These are phyloP conservation scores for Drosophila elegans DNA, from an alignment of 1,140 invertebrate genomes.

Conservation along the genomic window DNA sequence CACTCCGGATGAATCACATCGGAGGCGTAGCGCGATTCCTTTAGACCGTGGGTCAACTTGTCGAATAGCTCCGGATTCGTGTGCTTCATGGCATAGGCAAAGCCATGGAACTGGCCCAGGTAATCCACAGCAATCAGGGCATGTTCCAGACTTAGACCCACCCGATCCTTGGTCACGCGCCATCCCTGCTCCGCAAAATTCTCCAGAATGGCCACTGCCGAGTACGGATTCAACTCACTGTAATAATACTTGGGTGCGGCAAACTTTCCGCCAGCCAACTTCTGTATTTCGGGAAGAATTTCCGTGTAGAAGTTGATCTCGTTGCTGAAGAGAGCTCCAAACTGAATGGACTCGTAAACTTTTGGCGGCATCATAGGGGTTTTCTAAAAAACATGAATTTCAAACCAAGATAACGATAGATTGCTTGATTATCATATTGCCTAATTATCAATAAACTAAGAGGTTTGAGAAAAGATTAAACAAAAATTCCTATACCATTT, in stretches of 20 bases:
- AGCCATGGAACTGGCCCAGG: slow-evolving; percentile 74
- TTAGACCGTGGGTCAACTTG: slow-evolving; percentile 36
- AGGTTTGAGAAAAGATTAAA: too few species aligned
- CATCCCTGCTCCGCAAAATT: slow-evolving; percentile 68
- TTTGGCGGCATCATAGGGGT: slow-evolving; percentile 59
- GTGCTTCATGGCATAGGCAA: slow-evolving; percentile 67
- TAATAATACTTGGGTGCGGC: slow-evolving; percentile 69
- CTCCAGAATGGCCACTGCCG: slow-evolving; percentile 54
- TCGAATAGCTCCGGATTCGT: slow-evolving; percentile 49
- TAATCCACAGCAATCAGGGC: slow-evolving; percentile 64
- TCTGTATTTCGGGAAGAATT: slow-evolving; percentile 64
- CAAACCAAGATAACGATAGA: too few species aligned
- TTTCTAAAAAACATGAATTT: slow-evolving; percentile 47
- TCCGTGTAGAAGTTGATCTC: slow-evolving; percentile 69
- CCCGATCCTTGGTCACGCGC: slow-evolving; percentile 59
- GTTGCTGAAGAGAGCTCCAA: slow-evolving; percentile 63
- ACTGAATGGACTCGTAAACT: slow-evolving; percentile 50
- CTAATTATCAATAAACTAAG: too few species aligned
- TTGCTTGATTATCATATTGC: too few species aligned
- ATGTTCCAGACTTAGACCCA: slow-evolving; percentile 50
- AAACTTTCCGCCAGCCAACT: slow-evolving; percentile 33
- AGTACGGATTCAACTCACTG: slow-evolving; percentile 47
- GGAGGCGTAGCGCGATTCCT: slow-evolving; percentile 58
- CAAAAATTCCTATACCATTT: neutral
- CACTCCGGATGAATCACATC: slow-evolving; percentile 25